Conservation (phyloP, 2,888 invertebrate genomes). For the Lasioglossum morio region DNA sequence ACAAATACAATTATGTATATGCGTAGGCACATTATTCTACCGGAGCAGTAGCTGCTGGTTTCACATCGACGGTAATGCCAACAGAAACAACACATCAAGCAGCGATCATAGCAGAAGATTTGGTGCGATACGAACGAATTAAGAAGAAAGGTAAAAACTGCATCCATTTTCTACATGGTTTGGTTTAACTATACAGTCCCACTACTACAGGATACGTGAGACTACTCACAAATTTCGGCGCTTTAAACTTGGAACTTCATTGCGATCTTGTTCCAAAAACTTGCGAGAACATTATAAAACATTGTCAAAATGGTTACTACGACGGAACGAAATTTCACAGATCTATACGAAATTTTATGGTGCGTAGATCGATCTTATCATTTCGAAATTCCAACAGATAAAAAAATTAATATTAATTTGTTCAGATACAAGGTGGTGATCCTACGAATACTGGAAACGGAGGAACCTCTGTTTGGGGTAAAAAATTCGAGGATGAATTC, state of each 20-base stretch:
- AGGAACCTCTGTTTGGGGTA: constrained; percentile 97
- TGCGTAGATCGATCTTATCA: constrained; percentile 78
- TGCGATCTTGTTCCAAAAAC: constrained; percentile 96
- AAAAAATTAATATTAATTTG: constrained; percentile 54
- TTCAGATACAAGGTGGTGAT: constrained; percentile 98
- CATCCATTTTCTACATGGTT: background rate
- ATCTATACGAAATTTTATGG: constrained; percentile 99
- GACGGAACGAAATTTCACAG: constrained; percentile 97
- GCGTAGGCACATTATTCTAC: constrained; percentile 94
- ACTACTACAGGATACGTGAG: constrained; percentile 92
- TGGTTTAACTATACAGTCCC: constrained; percentile 36
- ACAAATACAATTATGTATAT: background rate
- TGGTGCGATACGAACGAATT: constrained; percentile 95
- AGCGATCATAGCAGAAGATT: constrained; percentile 95
- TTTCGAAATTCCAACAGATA: background rate
- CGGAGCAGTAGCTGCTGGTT: constrained; percentile 97
- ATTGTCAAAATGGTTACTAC: constrained; percentile 96
- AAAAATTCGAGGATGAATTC: constrained; percentile 97
- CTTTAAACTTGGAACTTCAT: constrained; percentile 96
- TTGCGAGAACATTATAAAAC: constrained; percentile 98
- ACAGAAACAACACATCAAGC: constrained; percentile 95
- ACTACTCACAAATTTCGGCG: constrained; percentile 94
- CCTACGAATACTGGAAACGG: constrained; percentile 97
- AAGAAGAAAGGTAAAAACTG: constrained; percentile 91
- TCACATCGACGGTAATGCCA: constrained; percentile 98